phyloP scores from a whole-genome alignment of 2,797 vertebrate genomes.

The Platyrinchus mystaceus region DNA sequence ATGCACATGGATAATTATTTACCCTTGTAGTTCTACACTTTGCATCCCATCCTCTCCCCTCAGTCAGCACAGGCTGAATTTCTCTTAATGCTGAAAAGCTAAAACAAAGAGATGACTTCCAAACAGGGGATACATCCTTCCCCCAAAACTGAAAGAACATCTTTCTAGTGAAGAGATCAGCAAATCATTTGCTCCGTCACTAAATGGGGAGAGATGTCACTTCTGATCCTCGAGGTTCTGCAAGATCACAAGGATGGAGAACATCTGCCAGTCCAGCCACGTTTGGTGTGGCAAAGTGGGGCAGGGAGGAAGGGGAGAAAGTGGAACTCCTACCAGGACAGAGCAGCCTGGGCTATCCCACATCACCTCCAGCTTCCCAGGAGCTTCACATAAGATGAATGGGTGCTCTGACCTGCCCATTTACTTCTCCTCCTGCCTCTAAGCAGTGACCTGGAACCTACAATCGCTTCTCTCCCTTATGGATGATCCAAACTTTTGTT shows the following conservation, averaged over 20 bases:
- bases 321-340: neutral
- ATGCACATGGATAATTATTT: neutral
- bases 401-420: neutral
- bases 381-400: fast-evolving
- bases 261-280: neutral
- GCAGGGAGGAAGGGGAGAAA: neutral
- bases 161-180: neutral
- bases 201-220: neutral
- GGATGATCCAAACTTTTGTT: neutral
- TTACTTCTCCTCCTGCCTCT: neutral
- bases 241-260: neutral
- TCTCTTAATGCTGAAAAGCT: neutral
- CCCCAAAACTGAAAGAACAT: neutral
- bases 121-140: neutral
- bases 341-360: neutral
- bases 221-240: neutral
- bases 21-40: neutral
- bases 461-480: neutral
- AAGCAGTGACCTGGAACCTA: neutral
- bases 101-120: neutral
- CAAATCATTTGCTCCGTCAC: fast-evolving
- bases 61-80: neutral
- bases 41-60: neutral
- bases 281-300: neutral
- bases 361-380: neutral